Evolutionary conservation across 2,113 vertebrate genomes (phyloP).

Genomic region (Recurvirostra avosetta): DNA sequence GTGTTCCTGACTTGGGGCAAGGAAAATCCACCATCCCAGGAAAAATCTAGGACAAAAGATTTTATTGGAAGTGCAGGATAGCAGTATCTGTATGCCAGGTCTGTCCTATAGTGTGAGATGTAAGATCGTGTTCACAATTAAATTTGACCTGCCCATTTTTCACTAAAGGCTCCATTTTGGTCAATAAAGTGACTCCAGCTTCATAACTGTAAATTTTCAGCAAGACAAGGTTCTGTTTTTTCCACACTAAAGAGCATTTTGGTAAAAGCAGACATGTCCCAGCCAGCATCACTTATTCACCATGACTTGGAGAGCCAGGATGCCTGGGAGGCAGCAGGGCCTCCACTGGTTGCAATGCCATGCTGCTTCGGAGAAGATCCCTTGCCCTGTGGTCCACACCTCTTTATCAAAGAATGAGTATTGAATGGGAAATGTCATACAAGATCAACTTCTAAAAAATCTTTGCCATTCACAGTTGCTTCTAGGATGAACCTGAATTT

Average conservation of each 20-base stretch:
- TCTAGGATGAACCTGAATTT: not conserved
- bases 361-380: not conserved
- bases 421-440: not conserved
- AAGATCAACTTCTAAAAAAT: not conserved
- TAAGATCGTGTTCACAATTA: not conserved
- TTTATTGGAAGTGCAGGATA: not conserved
- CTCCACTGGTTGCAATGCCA: not conserved
- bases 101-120: not conserved
- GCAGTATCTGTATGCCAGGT: not conserved
- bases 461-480: not conserved
- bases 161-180: not conserved
- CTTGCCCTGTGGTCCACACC: not conserved
- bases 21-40: not conserved
- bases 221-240: not conserved
- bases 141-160: not conserved
- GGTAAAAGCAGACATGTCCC: not conserved
- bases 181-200: not conserved
- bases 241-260: not conserved
- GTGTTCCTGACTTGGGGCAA: not conserved
- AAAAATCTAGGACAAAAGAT: not conserved
- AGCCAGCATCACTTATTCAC: not conserved
- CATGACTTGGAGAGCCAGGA: not conserved
- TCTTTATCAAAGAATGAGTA: not conserved
- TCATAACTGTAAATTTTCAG: not conserved
- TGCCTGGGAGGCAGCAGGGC: not conserved